Percentiles rank a stretch among this genome's conserved stretches.
Conservation (phyloP, 2,888 invertebrate species). For the Cephus pulcher region DNA sequence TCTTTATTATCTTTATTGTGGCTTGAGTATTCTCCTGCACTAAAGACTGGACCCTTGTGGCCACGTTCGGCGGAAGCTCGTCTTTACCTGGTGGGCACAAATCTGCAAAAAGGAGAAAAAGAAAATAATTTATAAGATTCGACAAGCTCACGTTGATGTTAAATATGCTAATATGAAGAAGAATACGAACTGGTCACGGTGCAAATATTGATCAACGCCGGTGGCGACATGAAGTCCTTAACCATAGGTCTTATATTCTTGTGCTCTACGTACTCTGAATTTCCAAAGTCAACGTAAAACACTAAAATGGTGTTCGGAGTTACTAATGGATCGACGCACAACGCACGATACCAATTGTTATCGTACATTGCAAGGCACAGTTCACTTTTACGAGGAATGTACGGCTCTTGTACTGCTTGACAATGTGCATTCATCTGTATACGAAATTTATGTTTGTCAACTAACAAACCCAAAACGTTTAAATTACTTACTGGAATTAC, state of each 20-base stretch:
- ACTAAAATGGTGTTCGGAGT: conserved; percentile 36
- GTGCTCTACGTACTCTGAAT: conserved; percentile 45
- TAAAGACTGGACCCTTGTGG: conserved; percentile 25
- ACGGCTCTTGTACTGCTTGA: conserved; percentile 35
- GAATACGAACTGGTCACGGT: conserved; percentile 42
- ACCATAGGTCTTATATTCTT: conserved; percentile 54
- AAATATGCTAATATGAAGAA: not conserved
- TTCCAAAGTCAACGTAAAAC: conserved; percentile 60
- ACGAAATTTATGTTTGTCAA: not conserved
- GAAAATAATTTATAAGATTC: not conserved
- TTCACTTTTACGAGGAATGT: conserved; percentile 57
- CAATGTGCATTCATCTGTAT: conserved; percentile 51
- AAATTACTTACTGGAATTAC: not conserved
- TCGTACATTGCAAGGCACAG: conserved; percentile 56
- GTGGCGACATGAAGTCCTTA: conserved; percentile 51
- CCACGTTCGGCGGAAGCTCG: conserved; percentile 26
- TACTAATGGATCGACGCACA: conserved; percentile 38
- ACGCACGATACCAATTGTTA: conserved; percentile 54
- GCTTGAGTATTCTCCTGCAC: conserved; percentile 10
- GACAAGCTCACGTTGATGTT: not conserved
- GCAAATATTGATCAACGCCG: conserved; percentile 44
- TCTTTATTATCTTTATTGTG: conserved; percentile 35
- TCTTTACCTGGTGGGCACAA: conserved; percentile 23
- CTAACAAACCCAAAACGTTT: not conserved
- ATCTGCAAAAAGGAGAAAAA: conserved; percentile 26